Conservation (phyloP, 2,113 vertebrate species). For the Psittacara wagleri region DNA sequence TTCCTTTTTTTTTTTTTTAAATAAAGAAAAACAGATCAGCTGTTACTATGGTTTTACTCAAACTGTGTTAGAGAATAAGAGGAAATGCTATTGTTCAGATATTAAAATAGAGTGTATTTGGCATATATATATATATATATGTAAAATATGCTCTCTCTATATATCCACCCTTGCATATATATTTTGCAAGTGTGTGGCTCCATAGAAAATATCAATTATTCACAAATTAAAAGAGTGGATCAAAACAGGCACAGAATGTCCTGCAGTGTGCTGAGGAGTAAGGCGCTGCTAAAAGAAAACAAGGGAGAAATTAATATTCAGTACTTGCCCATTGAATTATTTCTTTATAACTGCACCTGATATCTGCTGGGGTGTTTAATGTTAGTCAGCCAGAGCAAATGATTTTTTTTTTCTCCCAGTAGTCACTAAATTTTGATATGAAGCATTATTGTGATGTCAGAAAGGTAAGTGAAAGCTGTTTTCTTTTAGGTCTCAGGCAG, state of each 20-base stretch:
- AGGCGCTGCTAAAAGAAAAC: neutral
- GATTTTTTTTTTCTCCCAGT: neutral
- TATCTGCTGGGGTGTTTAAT: neutral
- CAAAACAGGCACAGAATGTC: neutral
- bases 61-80: neutral
- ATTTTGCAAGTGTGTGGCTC: neutral
- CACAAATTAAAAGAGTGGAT: neutral
- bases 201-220: neutral
- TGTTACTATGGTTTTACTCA: neutral
- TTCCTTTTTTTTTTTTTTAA: neutral
- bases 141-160: neutral
- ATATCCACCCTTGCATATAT: neutral
- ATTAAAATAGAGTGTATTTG: neutral
- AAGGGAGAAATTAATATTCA: neutral
- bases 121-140: too few species aligned
- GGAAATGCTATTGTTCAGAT: neutral
- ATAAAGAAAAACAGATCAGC: neutral
- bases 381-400: neutral
- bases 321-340: rapidly evolving
- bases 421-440: neutral
- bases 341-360: neutral
- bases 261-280: neutral
- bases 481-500: neutral
- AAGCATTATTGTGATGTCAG: neutral
- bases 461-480: neutral